Base-by-base conservation (phyloP, 2,797 vertebrate genomes). In the Acropternis orthonyx region DNA sequence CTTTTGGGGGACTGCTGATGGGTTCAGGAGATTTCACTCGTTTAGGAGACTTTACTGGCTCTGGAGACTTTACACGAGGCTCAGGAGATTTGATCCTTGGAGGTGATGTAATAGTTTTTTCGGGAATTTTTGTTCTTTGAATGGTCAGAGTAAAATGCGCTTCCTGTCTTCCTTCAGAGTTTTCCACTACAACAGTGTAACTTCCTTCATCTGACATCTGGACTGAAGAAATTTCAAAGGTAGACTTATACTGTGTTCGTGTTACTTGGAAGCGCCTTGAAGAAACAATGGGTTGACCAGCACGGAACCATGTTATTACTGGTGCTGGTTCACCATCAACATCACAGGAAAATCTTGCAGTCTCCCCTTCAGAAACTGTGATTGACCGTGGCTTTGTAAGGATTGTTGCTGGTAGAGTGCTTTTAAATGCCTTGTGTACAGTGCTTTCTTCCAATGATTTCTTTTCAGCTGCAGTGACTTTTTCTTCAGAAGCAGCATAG, bases 301-400 rank as follows among this genome's bases (percentile, higher is more conserved):
- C 98, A 23, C 55, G 98, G 84, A 98, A 77, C 99, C 99, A 99
- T 44, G 97, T 98, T 85, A 99, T 98, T 72, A 95, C 97, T 69
- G 99, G 99, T 76, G 98, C 96, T 32, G 99, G 99, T 41, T 99
- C 99, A 22, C 99, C 99, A 79, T 99, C 98, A 28, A 98, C 98
- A 7, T 99, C 99, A 76, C 99, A 99, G 55, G 98, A 98, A 97
- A 99, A 99, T 95, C 98, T 98, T 44, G 98, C 99, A 7, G 97
- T 94, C 41, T 98, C 98, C 44, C 99, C 99, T 97, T 99, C 99
- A 28, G 98, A 98, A 79, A 99, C 98, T 3, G 98, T 99, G 63
- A 99, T 44, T 49, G 99, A 99, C 63, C 97, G 98, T 48, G 99
- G 99, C 97, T 98, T 99, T 51, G 98, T 99, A 87, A 99, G 95